phyloP scores from a whole-genome alignment of 2,888 invertebrate species.

The Lepidocyrtoides sp. region DNA sequence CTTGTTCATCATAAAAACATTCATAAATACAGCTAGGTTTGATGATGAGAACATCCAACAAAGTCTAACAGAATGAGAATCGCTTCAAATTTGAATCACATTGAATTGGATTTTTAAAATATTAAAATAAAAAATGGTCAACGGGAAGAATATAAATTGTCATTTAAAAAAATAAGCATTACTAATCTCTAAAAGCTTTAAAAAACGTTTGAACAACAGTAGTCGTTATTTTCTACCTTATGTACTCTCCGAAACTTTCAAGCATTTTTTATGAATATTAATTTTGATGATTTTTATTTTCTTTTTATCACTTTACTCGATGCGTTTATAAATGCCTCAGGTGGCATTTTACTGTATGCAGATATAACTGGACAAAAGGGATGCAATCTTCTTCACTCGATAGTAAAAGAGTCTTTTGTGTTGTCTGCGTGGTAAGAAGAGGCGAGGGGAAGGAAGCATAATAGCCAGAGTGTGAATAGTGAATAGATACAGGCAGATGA shows the following conservation, averaged over 20 bases:
- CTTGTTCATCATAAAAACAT: too few relatives aligned
- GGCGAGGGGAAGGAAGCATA: slow-evolving; percentile 32
- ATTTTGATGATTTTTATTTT: slow-evolving; percentile 67
- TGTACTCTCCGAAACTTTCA: background rate
- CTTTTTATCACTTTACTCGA: slow-evolving; percentile 53
- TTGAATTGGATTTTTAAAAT: too few relatives aligned
- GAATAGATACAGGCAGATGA: background rate
- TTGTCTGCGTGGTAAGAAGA: slow-evolving; percentile 31
- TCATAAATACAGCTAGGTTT: too few relatives aligned
- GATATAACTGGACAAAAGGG: slow-evolving; percentile 53
- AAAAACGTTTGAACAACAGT: background rate
- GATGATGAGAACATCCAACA: too few relatives aligned
- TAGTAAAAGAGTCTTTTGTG: slow-evolving; percentile 23
- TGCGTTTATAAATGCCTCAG: slow-evolving; percentile 48
- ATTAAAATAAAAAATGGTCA: too few relatives aligned
- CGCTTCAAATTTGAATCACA: too few relatives aligned
- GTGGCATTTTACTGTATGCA: slow-evolving; percentile 46
- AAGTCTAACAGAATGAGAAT: too few relatives aligned
- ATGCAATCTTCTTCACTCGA: background rate
- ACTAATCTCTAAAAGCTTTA: too few relatives aligned
- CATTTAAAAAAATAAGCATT: too few relatives aligned
- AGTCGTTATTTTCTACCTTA: background rate
- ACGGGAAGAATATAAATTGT: too few relatives aligned
- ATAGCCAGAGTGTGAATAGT: background rate
- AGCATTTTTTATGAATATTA: slow-evolving; percentile 71